Base-by-base conservation (phyloP, 2,888 invertebrate species). In the Sinotaia quadrata region DNA sequence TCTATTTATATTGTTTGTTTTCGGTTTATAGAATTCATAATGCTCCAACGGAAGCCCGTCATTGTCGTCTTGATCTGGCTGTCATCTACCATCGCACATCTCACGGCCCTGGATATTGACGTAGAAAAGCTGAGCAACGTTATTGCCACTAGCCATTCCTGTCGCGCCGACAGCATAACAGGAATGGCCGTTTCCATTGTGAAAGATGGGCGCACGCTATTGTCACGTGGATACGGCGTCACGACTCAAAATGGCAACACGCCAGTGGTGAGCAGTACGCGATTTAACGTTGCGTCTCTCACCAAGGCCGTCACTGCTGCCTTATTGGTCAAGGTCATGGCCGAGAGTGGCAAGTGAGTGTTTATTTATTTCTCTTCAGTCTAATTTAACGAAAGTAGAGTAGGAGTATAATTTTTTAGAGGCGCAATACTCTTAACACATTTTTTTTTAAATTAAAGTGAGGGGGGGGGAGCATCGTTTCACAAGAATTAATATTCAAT, bases 221-320 rank as follows among this genome's bases (percentile, higher is more conserved):
- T 69, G 29, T 66, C 66, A 33, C 52, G 63, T 52, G 69, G 65
- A 21, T 69, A 59, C 37, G 69, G 69, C 52, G 69, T 69, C 59
- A 69, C 69, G 27, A 59, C 59, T 21, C 66, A 52, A n/a, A 31
- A 44, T 24, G 59, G 58, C 52, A 47, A 54, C 27, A 47, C 5
- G 3, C 56, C 57, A 2, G 69, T 69, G 8, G 56, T 60, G 18
- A 54, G 59, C 8, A 59, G 41, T 47, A 69, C 69, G 27, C 56
- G 65, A 4, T 69, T 69, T 56, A 54, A 54, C 29, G 51, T 69
- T 31, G 65, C 69, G 2, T 69, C 69, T 2, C 56, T 69, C 15
- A 69, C 69, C 56, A 69, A 69, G 24, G 65, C 69, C 15, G n/a
- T 69, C 24, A 66, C 69, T n/a, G 65, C 69, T 24, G 69, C 69